A percentile compares a stretch with the other conserved stretches of the same genome.
phyloP scores from a whole-genome alignment of 2,888 invertebrate species.

The Pyrochroa serraticornis region DNA sequence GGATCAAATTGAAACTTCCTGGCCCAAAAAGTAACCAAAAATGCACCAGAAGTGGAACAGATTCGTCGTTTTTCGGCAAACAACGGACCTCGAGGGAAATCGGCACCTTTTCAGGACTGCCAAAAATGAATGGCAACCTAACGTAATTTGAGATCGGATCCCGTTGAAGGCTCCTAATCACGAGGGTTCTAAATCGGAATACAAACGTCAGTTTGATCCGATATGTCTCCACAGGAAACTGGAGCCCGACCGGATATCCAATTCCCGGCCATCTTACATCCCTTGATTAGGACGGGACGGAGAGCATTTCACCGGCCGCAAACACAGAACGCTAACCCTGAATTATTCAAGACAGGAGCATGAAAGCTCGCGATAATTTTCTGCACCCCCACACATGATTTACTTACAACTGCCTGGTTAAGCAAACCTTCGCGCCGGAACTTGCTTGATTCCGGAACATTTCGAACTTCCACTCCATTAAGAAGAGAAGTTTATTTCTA shows the following conservation, averaged over 20 bases:
- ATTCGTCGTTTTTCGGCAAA: too few relatives aligned
- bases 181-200: conserved; percentile 28
- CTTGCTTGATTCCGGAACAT: too few relatives aligned
- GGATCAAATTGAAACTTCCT: too few relatives aligned
- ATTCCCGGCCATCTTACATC: conserved; percentile 28
- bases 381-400: too few relatives aligned
- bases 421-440: too few relatives aligned
- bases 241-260: conserved; percentile 28
- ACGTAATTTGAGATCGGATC: conserved; percentile 16
- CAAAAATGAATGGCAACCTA: conserved; percentile 5
- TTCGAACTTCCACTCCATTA: too few relatives aligned
- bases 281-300: conserved; percentile 25
- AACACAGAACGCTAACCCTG: conserved; percentile 6
- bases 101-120: too few relatives aligned
- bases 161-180: conserved; percentile 18
- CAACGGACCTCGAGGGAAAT: too few relatives aligned
- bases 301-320: conserved; percentile 1
- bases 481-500: too few relatives aligned
- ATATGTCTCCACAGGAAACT: conserved; percentile 30
- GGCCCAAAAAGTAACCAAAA: too few relatives aligned
- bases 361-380: neutral
- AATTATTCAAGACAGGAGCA: conserved; percentile 15
- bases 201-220: conserved; percentile 28
- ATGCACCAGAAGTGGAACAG: too few relatives aligned
- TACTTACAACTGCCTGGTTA: too few relatives aligned